Evolutionary conservation across 2,797 vertebrate genomes (phyloP).

Genomic region (Melanotaenia nigrans): DNA sequence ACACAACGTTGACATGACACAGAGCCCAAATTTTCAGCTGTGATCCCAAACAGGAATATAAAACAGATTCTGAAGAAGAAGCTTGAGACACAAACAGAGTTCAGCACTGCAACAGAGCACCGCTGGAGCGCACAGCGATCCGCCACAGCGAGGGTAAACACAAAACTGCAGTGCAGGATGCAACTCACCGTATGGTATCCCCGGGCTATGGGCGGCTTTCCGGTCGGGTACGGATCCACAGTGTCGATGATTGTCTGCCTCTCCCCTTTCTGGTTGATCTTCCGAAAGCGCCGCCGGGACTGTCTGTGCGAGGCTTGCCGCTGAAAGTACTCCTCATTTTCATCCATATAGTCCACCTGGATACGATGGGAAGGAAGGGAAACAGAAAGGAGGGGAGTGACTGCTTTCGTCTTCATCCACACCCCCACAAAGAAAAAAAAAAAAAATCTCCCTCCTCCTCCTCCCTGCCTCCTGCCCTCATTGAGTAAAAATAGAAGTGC

Average conservation of each 20-base stretch:
- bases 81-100: constrained; percentile 16
- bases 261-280: constrained; percentile 99
- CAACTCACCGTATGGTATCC: constrained; percentile 96
- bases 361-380: constrained; percentile 30
- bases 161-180: not conserved
- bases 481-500: constrained; percentile 80
- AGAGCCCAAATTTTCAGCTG: constrained; percentile 1
- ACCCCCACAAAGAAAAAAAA: constrained; percentile 1
- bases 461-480: constrained; percentile 37
- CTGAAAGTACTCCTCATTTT: constrained; percentile 99
- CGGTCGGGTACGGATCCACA: constrained; percentile 94
- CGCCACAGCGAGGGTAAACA: constrained; percentile 40
- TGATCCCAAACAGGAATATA: constrained; percentile 5
- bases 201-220: constrained; percentile 93
- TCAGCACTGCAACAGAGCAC: constrained; percentile 14
- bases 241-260: constrained; percentile 99
- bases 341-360: constrained; percentile 99
- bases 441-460: constrained; percentile 29
- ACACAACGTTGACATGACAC: not conserved
- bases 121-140: constrained; percentile 7
- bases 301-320: constrained; percentile 97
- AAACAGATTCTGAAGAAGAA: constrained; percentile 22
- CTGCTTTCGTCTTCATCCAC: constrained; percentile 59
- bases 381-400: constrained; percentile 55
- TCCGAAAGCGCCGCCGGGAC: constrained; percentile 95